Conservation (phyloP, 2,113 vertebrate species). For the Guaruba guarouba region DNA sequence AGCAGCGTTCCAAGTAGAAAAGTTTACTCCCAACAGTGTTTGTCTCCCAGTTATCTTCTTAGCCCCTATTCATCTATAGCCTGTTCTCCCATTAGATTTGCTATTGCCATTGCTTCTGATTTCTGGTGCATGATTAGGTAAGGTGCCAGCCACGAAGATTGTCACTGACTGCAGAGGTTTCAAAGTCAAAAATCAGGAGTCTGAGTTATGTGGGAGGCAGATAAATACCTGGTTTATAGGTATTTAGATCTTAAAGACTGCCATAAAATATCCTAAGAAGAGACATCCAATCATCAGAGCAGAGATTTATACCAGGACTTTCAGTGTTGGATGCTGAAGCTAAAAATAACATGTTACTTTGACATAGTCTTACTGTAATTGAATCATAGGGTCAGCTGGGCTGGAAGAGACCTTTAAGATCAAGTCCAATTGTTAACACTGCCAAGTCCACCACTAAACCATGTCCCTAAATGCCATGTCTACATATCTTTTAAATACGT, state of each 20-base stretch:
- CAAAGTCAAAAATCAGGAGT: not conserved
- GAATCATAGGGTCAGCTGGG: not conserved
- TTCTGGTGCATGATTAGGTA: not conserved
- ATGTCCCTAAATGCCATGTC: not conserved
- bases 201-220: not conserved
- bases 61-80: not conserved
- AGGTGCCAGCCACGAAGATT: not conserved
- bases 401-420: not conserved
- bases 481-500: not conserved
- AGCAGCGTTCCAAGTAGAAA: not conserved
- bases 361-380: not conserved
- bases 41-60: not conserved
- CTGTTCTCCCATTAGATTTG: not conserved
- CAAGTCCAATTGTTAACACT: accelerated
- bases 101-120: not conserved
- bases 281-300: not conserved
- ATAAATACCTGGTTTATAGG: not conserved
- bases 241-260: not conserved
- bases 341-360: not conserved
- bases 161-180: not conserved
- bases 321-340: not conserved
- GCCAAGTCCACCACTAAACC: not conserved
- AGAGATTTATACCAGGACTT: not conserved
- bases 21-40: not conserved
- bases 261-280: not conserved